phyloP scores from a whole-genome alignment of 64 coral and sea anemone genomes.

The Acropora tenuis region DNA sequence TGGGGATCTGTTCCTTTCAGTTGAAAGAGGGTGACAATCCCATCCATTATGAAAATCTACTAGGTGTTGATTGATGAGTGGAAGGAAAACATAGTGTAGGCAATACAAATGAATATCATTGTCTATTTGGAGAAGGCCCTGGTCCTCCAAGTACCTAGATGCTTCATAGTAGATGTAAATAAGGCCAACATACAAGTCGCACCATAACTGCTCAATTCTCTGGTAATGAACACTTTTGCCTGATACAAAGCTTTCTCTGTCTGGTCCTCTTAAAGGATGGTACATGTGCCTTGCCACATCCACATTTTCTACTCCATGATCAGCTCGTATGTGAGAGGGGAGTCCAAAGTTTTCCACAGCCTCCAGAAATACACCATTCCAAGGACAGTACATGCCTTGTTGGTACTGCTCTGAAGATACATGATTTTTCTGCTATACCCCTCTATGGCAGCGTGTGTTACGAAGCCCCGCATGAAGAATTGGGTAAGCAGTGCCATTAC shows the following conservation, averaged over 20 bases:
- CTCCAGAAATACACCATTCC: no score
- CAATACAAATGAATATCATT: background rate
- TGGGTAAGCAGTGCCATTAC: no score
- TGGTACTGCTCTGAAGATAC: no score
- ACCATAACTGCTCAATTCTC: background rate
- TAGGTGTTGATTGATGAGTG: background rate
- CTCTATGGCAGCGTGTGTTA: no score
- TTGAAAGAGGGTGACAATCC: background rate
- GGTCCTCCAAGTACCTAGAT: background rate
- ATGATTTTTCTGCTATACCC: no score
- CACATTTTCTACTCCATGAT: no score
- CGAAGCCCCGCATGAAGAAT: no score
- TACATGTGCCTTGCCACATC: background rate
- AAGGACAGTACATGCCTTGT: no score
- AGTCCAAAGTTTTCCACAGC: no score
- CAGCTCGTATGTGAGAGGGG: no score
- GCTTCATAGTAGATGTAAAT: conserved; percentile 12
- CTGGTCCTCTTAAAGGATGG: background rate
- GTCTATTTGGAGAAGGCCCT: background rate
- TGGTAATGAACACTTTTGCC: background rate
- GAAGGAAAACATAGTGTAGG: background rate
- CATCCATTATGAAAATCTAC: background rate
- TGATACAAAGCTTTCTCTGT: background rate
- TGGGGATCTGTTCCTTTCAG: background rate
- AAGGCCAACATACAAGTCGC: background rate